Conservation (phyloP, 2,113 vertebrate species). For the Columbina picui region DNA sequence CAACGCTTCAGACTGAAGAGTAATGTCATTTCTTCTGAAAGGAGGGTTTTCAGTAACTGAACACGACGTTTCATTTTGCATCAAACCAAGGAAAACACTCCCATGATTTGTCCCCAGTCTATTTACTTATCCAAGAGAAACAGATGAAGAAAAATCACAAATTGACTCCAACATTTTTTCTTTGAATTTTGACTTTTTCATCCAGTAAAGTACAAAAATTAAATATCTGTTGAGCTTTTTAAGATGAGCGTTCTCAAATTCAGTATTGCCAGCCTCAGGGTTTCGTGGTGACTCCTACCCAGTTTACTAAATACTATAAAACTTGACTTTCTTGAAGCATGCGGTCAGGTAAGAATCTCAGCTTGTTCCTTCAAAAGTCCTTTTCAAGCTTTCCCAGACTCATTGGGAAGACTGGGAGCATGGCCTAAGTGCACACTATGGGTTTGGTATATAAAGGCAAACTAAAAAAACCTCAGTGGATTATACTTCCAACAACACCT, state of each 20-base stretch:
- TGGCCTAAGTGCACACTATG: neutral
- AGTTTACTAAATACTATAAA: neutral
- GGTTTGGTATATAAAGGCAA: neutral
- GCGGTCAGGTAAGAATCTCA: neutral
- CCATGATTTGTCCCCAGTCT: neutral
- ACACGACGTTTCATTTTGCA: neutral
- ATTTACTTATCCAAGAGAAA: neutral
- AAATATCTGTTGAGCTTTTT: neutral
- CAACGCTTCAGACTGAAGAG: neutral
- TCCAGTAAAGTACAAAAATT: neutral
- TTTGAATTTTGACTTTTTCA: neutral
- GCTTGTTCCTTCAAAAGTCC: neutral
- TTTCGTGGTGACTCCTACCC: neutral
- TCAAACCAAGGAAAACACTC: neutral
- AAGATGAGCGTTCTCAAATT: neutral
- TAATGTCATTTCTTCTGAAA: neutral
- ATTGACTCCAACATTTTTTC: neutral
- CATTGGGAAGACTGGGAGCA: neutral
- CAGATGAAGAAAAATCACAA: neutral
- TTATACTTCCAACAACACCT: neutral
- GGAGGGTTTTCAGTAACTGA: neutral
- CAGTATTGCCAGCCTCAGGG: neutral
- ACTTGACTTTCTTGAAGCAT: neutral
- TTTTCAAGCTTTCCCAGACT: neutral
- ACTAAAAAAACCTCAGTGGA: neutral